These are phyloP conservation scores for Drosophila macrospina DNA, from an alignment of 2,888 invertebrate species.

Conservation along the genomic window DNA sequence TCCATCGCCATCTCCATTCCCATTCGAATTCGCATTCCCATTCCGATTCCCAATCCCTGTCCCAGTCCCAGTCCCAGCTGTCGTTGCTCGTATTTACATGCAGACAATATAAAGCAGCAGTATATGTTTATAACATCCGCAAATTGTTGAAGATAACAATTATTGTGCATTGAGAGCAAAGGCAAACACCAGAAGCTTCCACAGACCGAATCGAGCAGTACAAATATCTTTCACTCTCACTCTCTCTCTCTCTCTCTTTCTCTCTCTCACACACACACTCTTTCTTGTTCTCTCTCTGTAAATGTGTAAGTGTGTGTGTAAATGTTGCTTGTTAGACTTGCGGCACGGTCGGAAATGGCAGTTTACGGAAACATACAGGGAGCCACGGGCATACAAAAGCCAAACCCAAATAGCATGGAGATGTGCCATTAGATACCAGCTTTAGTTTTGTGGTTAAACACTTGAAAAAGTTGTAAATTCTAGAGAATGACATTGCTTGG, in stretches of 20 bases:
- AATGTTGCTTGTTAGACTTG: constrained; percentile 52
- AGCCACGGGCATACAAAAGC: constrained; percentile 50
- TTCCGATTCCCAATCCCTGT: constrained; percentile 11
- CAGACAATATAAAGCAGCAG: constrained; percentile 77
- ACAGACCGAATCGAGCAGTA: constrained; percentile 37
- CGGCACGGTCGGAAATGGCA: constrained; percentile 72
- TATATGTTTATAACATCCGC: constrained; percentile 81
- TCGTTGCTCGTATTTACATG: constrained; percentile 72
- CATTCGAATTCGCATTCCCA: constrained; percentile 8
- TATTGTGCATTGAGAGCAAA: constrained; percentile 78
- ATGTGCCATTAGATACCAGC: constrained; percentile 71
- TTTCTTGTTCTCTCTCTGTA: background rate
- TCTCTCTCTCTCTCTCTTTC: background rate
- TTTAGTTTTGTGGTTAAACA: constrained; percentile 62
- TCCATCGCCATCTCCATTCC: background rate
- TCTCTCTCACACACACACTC: background rate
- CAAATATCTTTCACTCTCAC: constrained; percentile 5
- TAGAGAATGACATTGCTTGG: constrained; percentile 28
- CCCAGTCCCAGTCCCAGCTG: constrained; percentile 49
- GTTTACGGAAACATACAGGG: constrained; percentile 70
- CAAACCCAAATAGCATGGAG: constrained; percentile 66
- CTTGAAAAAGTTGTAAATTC: constrained; percentile 60
- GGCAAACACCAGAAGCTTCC: constrained; percentile 53
- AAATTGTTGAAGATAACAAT: constrained; percentile 81
- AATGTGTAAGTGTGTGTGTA: constrained; percentile 7